Conservation (phyloP, 2,888 invertebrate species). For the Pollenia angustigena region DNA sequence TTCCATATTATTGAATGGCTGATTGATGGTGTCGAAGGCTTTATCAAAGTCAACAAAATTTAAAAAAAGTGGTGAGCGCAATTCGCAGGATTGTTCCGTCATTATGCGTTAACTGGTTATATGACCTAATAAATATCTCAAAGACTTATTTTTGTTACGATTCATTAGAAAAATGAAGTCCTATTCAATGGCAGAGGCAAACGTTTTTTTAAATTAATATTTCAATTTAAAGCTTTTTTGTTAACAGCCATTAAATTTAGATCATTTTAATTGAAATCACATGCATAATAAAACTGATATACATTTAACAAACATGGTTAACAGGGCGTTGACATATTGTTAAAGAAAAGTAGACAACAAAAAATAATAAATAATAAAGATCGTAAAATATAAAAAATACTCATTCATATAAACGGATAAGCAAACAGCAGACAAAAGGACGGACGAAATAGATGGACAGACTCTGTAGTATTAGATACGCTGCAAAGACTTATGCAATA, state of each 20-base stretch:
- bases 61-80: too few relatives aligned
- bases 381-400: conserved; percentile 23
- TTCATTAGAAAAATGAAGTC: too few relatives aligned
- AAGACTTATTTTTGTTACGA: too few relatives aligned
- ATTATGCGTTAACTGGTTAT: too few relatives aligned
- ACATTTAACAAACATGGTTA: conserved; percentile 32
- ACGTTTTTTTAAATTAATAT: too few relatives aligned
- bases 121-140: too few relatives aligned
- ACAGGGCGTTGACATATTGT: conserved; percentile 22
- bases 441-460: conserved; percentile 15
- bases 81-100: too few relatives aligned
- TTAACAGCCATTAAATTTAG: background rate
- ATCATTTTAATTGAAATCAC: conserved; percentile 24
- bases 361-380: conserved; percentile 42
- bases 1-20: too few relatives aligned
- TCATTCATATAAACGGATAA: conserved; percentile 36
- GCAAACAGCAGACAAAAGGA: background rate
- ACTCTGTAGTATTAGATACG: conserved; percentile 32
- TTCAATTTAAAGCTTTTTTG: background rate
- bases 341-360: conserved; percentile 2
- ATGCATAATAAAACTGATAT: conserved; percentile 28
- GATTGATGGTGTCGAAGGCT: too few relatives aligned
- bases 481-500: conserved; percentile 57
- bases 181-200: too few relatives aligned
- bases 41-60: too few relatives aligned